Evolutionary conservation across 1,140 invertebrate genomes (phyloP), one percentile per base, ranked within the genome.

Genomic region (Bombus affinis): DNA sequence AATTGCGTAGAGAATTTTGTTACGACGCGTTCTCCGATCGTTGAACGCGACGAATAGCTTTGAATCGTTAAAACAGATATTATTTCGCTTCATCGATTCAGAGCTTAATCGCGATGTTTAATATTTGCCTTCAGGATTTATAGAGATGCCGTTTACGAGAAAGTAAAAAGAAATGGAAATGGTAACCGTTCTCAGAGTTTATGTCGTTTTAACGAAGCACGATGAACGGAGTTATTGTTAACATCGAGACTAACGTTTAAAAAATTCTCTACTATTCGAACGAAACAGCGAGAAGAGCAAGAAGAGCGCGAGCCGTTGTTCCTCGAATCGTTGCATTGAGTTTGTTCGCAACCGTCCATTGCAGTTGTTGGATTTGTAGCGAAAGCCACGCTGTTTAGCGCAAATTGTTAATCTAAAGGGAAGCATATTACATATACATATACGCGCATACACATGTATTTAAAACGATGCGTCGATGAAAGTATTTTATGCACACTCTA

Each of bases 321-420:
- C 77, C 83, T 80, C 42, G 83, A 80, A 47, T 84, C 68, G 76
- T 79, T 84, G 75, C 66, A 80, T 85, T 85, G 22, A 80, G 77
- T 85, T 85, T 85, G 76, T 85, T 85, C 76, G 65, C 77, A 85
- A 85, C 83, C 83, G 83, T 85, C 83, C 83, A 85, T 85, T 90
- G 83, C 66, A 77, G 91, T 93, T 92, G 89, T 93, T 93, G 88
- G 90, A 89, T 92, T 91, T 89, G 79, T 92, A 87, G 88, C 86
- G 81, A 76, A 65, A 81, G 85, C 88, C 86, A 87, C 81, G 86
- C 87, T 86, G 62, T 92, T 91, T 90, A 90, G 70, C 83, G 89
- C 83, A 85, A 81, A 37, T 90, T 88, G 83, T 90, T 90, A 70
- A 90, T 76, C 47, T 44, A 39, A 79, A 83, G 25, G 25, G 44